These are phyloP conservation scores for Eleginops maclovinus DNA, from an alignment of 2,113 vertebrate species.

Conservation along the genomic window DNA sequence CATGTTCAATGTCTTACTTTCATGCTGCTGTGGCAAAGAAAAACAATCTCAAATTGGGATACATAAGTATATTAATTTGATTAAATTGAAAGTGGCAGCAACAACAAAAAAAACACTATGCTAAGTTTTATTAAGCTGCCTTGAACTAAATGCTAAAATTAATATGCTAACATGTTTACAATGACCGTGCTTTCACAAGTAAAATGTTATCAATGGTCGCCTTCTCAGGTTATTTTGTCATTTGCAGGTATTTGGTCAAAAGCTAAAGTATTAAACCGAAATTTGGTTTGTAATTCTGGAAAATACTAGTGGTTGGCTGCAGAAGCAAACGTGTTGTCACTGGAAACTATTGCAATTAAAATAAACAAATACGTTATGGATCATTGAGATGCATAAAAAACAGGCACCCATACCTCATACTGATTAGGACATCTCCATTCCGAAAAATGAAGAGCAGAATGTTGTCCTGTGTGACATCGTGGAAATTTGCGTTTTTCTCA, in stretches of 20 bases:
- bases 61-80: too few relatives aligned
- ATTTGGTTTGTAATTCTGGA: not conserved
- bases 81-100: too few relatives aligned
- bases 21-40: too few relatives aligned
- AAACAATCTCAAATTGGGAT: too few relatives aligned
- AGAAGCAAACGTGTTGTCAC: not conserved
- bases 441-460: constrained; percentile 97
- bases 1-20: too few relatives aligned
- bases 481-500: constrained; percentile 98
- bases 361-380: not conserved
- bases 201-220: not conserved
- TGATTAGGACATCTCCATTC: constrained; percentile 95
- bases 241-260: not conserved
- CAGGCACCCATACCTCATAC: constrained; percentile 93
- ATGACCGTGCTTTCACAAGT: not conserved
- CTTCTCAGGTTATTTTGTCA: not conserved
- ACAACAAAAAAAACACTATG: too few relatives aligned
- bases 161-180: not conserved
- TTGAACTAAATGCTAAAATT: too few relatives aligned
- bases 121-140: too few relatives aligned
- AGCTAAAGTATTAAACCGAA: too few relatives aligned
- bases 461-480: constrained; percentile 98
- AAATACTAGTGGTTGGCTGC: not conserved
- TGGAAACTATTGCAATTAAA: not conserved
- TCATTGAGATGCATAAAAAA: not conserved